Evolutionary conservation across 1,140 invertebrate genomes (phyloP), one percentile per base, ranked within the genome.

Genomic region (Ostrea edulis): DNA sequence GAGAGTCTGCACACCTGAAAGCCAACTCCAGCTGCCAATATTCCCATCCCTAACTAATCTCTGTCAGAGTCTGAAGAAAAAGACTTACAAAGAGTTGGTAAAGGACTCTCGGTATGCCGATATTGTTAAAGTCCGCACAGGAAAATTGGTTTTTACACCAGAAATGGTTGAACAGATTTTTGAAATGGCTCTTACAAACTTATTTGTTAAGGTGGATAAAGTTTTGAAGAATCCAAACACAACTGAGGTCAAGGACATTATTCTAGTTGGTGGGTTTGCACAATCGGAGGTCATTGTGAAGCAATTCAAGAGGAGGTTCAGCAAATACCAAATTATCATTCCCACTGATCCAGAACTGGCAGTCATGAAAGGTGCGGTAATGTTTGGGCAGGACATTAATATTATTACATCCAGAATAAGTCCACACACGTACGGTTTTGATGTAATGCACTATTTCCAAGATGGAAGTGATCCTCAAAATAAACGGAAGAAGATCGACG

Each of bases 211-310:
- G 8, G 82, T 52, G 2, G n/a, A 8, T 8, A 54, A 82, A 54
- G 25, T 71, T 29, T 25, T 71, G 8, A 12, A 35, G 1, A 29
- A 25, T 29, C 25, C 22, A 71, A 71, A 29, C 22, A 29, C 25
- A 35, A 8, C 4, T 14, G 68, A 25, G 4, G 11, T 77, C 25
- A 87, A 77, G 8, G 17, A 84, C n/a, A 87, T 89, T 12, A 62
- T 89, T 17, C 65, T 89, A 11, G 89, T 87, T 0, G 89, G 89
- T 2, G 89, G 89, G 9, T 87, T 87, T 35, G 35, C 89, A 3
- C 83, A 89, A 22, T 87, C 83, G n/a, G 83, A 22, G 0, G 55
- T 87, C 20, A 14, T 89, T 71, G 77, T 44, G 25, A 82, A 87
- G 29, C 51, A 52, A 17, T 58, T 85, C 20, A 3, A 85, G 55